Evolutionary conservation across 2,797 vertebrate species (phyloP), one percentile per base, ranked within the genome.

Genomic region (Sylvia borin): DNA sequence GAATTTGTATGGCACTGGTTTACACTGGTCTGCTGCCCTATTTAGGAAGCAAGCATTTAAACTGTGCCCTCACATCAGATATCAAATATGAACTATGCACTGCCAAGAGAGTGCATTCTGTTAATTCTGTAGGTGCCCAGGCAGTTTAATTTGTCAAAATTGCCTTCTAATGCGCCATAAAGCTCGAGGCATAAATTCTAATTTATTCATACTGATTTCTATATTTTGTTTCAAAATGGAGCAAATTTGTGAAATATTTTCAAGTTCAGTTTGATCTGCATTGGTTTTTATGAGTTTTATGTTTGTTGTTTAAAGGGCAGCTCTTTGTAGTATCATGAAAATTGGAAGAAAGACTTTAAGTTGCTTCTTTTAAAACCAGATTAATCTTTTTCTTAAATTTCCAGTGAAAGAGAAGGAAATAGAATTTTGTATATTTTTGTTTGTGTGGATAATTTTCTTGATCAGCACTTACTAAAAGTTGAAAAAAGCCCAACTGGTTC

Each of bases 281-380:
- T 29, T 79, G 72, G 25, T 16, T 71, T 77, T 77, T 64, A 42
- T 25, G 42, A 36, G 27, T 53, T 80, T 72, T 61, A 25, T 16
- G 5, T 53, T 31, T n/a, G 11, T 75, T 85, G 8, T 77, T 64
- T 29, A 19, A 54, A 84, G 11, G 36, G 24, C 17, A 71, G 27
- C 22, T 79, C 47, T 40, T 66, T 74, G n/a, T 64, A 64, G 43
- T 3, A 18, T 43, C 27, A 10, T 50, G 92, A 67, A 95, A 93
- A 92, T 85, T 36, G 93, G 94, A 86, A 54, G 74, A 72, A 95
- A 18, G 72, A 81, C 24, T 16, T 95, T 67, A 91, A 94, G 48
- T 61, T 83, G 27, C 53, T 81, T 73, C 34, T 81, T 95, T 86
- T 67, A 53, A 79, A 92, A 84, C 17, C 19, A 51, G 22, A 29